These are phyloP conservation scores for Sesamia inferens DNA, from an alignment of 2,888 invertebrate genomes.

Conservation along the genomic window DNA sequence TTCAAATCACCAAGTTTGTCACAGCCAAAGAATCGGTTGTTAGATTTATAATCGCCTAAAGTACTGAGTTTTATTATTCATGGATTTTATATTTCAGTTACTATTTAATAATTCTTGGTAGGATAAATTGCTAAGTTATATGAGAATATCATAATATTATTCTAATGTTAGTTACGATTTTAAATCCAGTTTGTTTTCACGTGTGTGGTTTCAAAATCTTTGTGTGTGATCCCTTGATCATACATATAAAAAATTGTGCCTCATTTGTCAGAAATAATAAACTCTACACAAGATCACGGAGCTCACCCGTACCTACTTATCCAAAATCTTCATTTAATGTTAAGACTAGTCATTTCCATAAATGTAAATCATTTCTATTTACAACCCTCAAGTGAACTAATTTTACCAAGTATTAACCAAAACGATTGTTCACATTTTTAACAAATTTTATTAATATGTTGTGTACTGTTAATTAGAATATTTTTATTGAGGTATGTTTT, in stretches of 20 bases:
- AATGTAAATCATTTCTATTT: conserved; percentile 66
- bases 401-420: conserved; percentile 86
- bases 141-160: conserved; percentile 57
- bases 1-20: conserved; percentile 54
- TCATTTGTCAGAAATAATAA: conserved; percentile 49
- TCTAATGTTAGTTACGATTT: conserved; percentile 66
- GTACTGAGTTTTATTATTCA: conserved; percentile 59
- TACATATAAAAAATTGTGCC: conserved; percentile 70
- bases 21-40: conserved; percentile 78
- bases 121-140: conserved; percentile 51
- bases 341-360: conserved; percentile 74
- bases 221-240: conserved; percentile 61
- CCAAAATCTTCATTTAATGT: conserved; percentile 50
- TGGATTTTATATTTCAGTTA: conserved; percentile 60
- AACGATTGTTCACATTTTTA: conserved; percentile 86
- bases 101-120: conserved; percentile 49
- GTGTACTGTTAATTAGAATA: conserved; percentile 82
- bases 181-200: conserved; percentile 63
- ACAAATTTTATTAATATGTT: conserved; percentile 88
- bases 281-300: conserved; percentile 30
- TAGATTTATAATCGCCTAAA: conserved; percentile 65
- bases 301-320: conserved; percentile 59
- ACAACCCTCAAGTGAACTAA: conserved; percentile 71
- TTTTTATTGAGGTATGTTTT: conserved; percentile 82
- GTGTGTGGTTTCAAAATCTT: conserved; percentile 65